Conservation (phyloP, 2,888 invertebrate genomes). For the Drosophila helvetica region DNA sequence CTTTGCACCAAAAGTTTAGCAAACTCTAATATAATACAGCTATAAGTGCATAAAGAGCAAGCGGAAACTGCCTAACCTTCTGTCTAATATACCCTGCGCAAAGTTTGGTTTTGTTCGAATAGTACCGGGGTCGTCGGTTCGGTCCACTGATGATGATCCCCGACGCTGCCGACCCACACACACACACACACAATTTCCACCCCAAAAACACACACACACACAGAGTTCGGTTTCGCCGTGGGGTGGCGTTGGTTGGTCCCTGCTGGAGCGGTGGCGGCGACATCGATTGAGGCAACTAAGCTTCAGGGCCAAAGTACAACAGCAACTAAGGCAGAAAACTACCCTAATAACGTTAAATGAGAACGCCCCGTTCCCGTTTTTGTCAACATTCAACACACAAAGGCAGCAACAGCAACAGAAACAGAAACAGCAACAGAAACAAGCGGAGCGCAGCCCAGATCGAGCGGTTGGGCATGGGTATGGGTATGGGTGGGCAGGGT, state of each 20-base stretch:
- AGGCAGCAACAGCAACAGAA: conserved; percentile 10
- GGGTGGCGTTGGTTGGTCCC: conserved; percentile 41
- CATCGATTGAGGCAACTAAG: conserved; percentile 77
- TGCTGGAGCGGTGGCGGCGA: conserved; percentile 35
- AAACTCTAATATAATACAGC: too few species aligned
- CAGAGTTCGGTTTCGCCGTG: conserved; percentile 26
- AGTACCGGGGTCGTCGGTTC: conserved; percentile 7
- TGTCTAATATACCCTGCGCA: conserved; percentile 19
- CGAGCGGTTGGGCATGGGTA: conserved; percentile 30
- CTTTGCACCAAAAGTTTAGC: too few species aligned
- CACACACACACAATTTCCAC: conserved; percentile 64
- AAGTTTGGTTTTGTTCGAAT: conserved; percentile 13
- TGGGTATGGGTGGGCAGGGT: neutral
- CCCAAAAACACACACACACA: conserved; percentile 42
- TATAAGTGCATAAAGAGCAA: too few species aligned
- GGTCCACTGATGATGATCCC: conserved; percentile 51
- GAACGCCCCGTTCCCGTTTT: conserved; percentile 36
- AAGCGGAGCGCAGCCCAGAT: conserved; percentile 32
- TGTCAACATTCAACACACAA: conserved; percentile 30
- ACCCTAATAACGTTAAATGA: conserved; percentile 59
- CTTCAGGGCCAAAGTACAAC: conserved; percentile 73
- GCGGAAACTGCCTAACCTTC: neutral
- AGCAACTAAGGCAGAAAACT: conserved; percentile 59
- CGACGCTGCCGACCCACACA: conserved; percentile 32
- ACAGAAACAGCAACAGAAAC: neutral